Conservation (phyloP, 2,888 invertebrate species). For the Pherbina coryleti region DNA sequence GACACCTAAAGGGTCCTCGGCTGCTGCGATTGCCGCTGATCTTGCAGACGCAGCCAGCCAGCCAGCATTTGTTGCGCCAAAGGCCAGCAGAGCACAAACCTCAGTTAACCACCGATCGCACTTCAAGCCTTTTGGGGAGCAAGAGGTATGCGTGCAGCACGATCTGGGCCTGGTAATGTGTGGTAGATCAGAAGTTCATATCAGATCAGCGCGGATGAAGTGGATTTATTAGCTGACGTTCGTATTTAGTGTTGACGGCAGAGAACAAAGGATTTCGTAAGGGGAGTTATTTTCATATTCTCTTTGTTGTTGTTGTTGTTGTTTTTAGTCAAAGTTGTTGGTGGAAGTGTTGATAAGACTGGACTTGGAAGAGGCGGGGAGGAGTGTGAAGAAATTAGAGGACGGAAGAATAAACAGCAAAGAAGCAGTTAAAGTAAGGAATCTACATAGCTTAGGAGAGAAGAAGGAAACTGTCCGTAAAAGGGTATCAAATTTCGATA, state of each 20-base stretch:
- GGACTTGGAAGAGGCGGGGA: not conserved
- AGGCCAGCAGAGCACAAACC: slow-evolving; percentile 30
- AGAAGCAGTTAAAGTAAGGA: not conserved
- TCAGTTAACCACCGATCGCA: slow-evolving; percentile 36
- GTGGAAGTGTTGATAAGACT: not conserved
- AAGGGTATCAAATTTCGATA: not conserved
- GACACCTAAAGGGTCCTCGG: slow-evolving; percentile 69
- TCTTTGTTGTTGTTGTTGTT: not conserved
- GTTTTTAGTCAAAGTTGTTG: not conserved
- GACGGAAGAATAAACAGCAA: not conserved
- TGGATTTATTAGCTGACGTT: slow-evolving; percentile 68
- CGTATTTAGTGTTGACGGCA: slow-evolving; percentile 68
- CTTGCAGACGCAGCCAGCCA: slow-evolving; percentile 33
- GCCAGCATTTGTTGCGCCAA: slow-evolving; percentile 48
- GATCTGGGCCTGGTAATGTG: slow-evolving; percentile 42
- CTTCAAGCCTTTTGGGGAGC: slow-evolving; percentile 39
- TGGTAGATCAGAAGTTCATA: slow-evolving; percentile 48
- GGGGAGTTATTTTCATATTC: slow-evolving; percentile 24
- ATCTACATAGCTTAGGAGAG: not conserved
- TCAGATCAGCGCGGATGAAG: slow-evolving; percentile 57
- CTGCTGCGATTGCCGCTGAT: slow-evolving; percentile 45
- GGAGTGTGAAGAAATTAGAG: not conserved
- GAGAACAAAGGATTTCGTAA: slow-evolving; percentile 60
- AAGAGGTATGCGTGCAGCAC: slow-evolving; percentile 43
- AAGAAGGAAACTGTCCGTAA: not conserved